phyloP scores from a whole-genome alignment of 1,140 invertebrate species.

The Diplogasteroides magnus region DNA sequence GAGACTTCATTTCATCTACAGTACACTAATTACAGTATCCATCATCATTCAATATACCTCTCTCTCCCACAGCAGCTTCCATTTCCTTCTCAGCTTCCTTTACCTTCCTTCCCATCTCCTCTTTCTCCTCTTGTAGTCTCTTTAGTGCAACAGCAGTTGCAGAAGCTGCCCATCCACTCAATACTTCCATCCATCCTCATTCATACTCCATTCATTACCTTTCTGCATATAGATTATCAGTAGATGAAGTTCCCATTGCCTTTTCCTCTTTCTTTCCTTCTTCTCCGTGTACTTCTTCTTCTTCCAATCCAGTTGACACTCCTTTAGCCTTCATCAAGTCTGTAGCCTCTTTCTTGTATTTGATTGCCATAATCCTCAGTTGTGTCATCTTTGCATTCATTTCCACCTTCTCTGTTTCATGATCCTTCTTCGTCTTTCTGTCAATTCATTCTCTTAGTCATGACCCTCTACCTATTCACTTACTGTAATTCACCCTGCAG shows the following conservation, averaged over 20 bases:
- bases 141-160: background rate
- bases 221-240: background rate
- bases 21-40: background rate
- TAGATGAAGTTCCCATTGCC: background rate
- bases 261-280: background rate
- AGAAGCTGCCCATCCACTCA: background rate
- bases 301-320: background rate
- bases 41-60: background rate
- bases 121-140: background rate
- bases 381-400: background rate
- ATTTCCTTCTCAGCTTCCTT: background rate
- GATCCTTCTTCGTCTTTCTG: background rate
- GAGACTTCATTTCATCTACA: background rate
- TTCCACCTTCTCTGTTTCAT: too few relatives aligned
- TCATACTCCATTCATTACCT: background rate
- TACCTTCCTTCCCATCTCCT: background rate
- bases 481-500: background rate
- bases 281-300: background rate
- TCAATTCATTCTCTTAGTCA: background rate
- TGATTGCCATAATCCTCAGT: background rate
- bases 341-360: background rate
- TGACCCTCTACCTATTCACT: background rate
- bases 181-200: constrained; percentile 1
- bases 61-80: background rate
- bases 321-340: background rate